These are phyloP conservation scores for Rhea pennata DNA, from an alignment of 2,113 vertebrate species.

Conservation along the genomic window DNA sequence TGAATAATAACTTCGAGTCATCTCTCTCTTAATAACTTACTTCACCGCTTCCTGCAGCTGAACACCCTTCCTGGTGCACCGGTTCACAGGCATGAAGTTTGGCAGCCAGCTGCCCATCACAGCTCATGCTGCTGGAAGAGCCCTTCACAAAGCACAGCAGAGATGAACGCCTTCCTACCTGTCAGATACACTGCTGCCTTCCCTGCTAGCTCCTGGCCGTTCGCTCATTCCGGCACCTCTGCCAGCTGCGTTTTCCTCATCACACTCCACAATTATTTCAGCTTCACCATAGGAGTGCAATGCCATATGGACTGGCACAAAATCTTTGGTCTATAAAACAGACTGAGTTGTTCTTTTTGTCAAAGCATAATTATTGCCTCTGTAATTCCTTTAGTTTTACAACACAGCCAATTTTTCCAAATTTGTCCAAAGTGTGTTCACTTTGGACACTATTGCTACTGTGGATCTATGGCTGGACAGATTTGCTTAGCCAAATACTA, in stretches of 20 bases:
- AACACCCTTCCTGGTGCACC: neutral
- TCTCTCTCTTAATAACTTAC: neutral
- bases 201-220: neutral
- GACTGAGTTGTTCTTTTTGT: neutral
- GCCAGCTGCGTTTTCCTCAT: neutral
- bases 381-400: neutral
- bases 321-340: neutral
- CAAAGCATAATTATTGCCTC: neutral
- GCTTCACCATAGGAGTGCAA: neutral
- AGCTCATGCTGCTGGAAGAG: slow-evolving; percentile 16
- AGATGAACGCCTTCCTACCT: neutral
- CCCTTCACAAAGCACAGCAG: slow-evolving; percentile 25
- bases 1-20: neutral
- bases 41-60: neutral
- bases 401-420: neutral
- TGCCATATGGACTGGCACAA: neutral
- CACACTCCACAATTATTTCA: neutral
- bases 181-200: neutral
- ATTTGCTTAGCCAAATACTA: neutral
- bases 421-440: neutral
- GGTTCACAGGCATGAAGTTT: slow-evolving; percentile 5
- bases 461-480: neutral
- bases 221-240: neutral
- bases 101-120: neutral
- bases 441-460: neutral